Evolutionary conservation across 2,888 invertebrate species (phyloP).

Genomic region (Scaptomyza cyrtandrae): DNA sequence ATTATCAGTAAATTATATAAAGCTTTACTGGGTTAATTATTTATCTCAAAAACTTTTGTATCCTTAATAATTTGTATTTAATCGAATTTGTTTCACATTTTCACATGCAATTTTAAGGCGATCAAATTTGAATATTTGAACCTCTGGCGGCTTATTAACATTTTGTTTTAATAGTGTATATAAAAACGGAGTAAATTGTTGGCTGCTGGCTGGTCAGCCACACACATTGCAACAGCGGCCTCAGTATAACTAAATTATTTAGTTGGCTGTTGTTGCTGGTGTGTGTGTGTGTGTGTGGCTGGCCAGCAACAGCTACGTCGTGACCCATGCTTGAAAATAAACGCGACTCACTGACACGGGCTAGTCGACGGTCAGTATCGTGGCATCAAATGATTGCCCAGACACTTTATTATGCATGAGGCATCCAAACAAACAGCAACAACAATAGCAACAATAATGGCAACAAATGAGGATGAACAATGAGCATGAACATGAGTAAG

Average conservation of each 20-base stretch:
- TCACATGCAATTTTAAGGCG: not conserved
- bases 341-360: slow-evolving; percentile 65
- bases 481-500: slow-evolving; percentile 74
- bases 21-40: too few species aligned
- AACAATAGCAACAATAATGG: slow-evolving; percentile 18
- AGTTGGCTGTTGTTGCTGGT: slow-evolving; percentile 44
- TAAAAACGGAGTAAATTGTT: slow-evolving; percentile 60
- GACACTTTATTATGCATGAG: slow-evolving; percentile 81
- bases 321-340: slow-evolving; percentile 18
- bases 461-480: slow-evolving; percentile 64
- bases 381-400: slow-evolving; percentile 76
- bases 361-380: slow-evolving; percentile 37
- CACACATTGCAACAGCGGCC: slow-evolving; percentile 36
- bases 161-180: slow-evolving; percentile 59
- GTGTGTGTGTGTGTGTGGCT: slow-evolving; percentile 47
- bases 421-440: slow-evolving; percentile 38
- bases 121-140: slow-evolving; percentile 12
- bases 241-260: slow-evolving; percentile 78
- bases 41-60: too few species aligned
- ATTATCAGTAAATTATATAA: too few species aligned
- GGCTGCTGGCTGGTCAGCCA: slow-evolving; percentile 55
- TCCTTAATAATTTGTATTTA: too few species aligned
- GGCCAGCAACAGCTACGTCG: slow-evolving; percentile 49
- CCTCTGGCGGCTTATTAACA: slow-evolving; percentile 61
- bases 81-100: too few species aligned